phyloP scores from a whole-genome alignment of 2,888 invertebrate species.

The Coenonympha arcania region DNA sequence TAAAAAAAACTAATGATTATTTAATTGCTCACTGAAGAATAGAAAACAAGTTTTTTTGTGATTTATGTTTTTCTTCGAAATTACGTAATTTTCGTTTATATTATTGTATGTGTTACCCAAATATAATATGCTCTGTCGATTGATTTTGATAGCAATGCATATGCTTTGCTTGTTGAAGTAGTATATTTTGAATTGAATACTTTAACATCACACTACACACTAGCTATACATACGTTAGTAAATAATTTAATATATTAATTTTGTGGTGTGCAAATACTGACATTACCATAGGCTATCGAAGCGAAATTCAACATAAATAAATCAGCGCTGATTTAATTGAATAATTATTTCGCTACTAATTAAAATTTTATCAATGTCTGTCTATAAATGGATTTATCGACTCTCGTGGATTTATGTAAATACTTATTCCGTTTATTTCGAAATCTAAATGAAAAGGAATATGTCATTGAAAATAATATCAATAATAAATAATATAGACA shows the following conservation, averaged over 20 bases:
- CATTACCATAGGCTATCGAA: slow-evolving; percentile 5
- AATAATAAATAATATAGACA: no score
- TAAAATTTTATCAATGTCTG: slow-evolving; percentile 12
- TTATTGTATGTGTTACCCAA: no score
- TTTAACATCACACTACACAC: no score
- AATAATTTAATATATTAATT: slow-evolving; percentile 1
- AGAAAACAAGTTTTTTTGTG: no score
- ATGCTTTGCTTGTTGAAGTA: no score
- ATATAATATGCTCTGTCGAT: no score
- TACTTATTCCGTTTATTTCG: background rate
- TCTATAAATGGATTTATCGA: slow-evolving; percentile 7
- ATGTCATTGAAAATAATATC: no score
- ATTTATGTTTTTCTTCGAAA: no score
- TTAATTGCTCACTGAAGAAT: background rate
- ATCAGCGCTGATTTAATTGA: slow-evolving; percentile 11
- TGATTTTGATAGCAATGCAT: no score
- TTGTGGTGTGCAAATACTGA: slow-evolving; percentile 1
- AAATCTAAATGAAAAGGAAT: background rate
- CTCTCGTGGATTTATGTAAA: slow-evolving; percentile 8
- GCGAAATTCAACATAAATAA: slow-evolving; percentile 6
- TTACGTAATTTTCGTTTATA: no score
- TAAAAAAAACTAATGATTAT: background rate
- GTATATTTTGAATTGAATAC: no score
- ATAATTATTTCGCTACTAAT: slow-evolving; percentile 12
- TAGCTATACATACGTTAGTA: background rate